Conservation (phyloP, 2,888 invertebrate genomes). For the Ophonus ardosiacus region DNA sequence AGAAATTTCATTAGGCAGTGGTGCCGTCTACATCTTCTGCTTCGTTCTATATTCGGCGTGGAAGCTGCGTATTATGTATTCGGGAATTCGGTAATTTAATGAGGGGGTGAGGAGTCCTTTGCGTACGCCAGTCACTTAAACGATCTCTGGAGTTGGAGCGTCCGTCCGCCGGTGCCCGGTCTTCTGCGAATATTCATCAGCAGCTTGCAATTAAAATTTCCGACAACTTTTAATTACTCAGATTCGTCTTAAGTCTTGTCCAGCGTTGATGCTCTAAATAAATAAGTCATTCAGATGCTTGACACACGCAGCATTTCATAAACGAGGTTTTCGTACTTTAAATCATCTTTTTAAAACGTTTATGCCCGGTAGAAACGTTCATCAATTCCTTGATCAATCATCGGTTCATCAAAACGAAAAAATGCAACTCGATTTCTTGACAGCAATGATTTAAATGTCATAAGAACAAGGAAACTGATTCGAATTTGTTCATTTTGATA, state of each 20-base stretch:
- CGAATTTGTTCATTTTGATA: too few relatives aligned
- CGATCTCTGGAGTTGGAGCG: slow-evolving; percentile 42
- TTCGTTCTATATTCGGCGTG: slow-evolving; percentile 33
- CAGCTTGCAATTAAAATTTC: slow-evolving; percentile 71
- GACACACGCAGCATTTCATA: neutral
- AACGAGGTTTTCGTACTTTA: neutral
- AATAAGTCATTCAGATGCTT: slow-evolving; percentile 51
- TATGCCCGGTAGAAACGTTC: too few relatives aligned
- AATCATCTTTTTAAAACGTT: neutral
- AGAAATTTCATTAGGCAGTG: slow-evolving; percentile 55
- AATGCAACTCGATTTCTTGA: too few relatives aligned
- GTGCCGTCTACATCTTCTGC: slow-evolving; percentile 10
- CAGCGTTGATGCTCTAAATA: slow-evolving; percentile 46
- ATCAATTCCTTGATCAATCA: too few relatives aligned
- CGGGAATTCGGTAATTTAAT: slow-evolving; percentile 62
- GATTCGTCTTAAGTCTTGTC: slow-evolving; percentile 66
- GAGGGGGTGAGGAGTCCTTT: slow-evolving; percentile 38
- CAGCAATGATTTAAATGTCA: too few relatives aligned
- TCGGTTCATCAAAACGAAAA: too few relatives aligned
- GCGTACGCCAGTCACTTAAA: slow-evolving; percentile 55
- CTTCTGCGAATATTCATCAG: slow-evolving; percentile 58
- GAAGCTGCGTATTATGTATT: slow-evolving; percentile 51
- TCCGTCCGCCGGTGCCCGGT: slow-evolving; percentile 18
- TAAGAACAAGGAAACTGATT: too few relatives aligned
- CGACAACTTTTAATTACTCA: slow-evolving; percentile 73